Base-by-base conservation (phyloP, 2,888 invertebrate species). In the Thalpophila matura region DNA sequence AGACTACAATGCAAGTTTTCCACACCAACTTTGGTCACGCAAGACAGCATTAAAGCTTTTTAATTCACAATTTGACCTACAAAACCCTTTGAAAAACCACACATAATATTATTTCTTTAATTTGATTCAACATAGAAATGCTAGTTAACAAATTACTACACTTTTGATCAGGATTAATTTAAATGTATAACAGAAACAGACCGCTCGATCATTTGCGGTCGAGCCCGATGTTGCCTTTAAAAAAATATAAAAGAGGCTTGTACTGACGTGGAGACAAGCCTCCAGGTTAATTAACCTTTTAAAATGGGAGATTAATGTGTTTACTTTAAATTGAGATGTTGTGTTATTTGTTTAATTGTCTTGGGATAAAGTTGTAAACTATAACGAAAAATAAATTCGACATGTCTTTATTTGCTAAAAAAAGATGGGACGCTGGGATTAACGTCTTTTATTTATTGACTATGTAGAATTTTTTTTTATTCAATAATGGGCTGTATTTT, bases 141-240 rank as follows among this genome's bases (percentile, higher is more conserved):
- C 37, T 89, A 90, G 87, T 89, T 87, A 87, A 92, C 93, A 93
- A 93, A 93, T 93, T 90, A 89, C 88, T 86, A 89, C 89, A 89
- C 86, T 89, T 83, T 79, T 79, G 84, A 90, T 87, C 87, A 20
- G 88, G 90, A 91, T 91, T 91, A 89, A 78, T 92, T 90, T 86
- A 84, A 89, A 91, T 90, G 90, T 90, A 87, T 81, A 85, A 90
- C 85, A 88, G 84, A 87, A 90, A 87, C 86, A 82, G 79, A 85
- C 81, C 90, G 86, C 84, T 93, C 92, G 89, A 93, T 93, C 94
- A 94, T 91, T 91, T 85, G 85, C 77, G 88, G 83, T 79, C 70
- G 85, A 84, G 87, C 84, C 38, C 79, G 27, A 60, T 84, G 89
- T 84, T 88, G 90, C 89, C 86, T 90, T 90, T 89, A 87, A 90